These are phyloP conservation scores for Allophyes oxyacanthae DNA, from an alignment of 2,888 invertebrate genomes.

Conservation along the genomic window DNA sequence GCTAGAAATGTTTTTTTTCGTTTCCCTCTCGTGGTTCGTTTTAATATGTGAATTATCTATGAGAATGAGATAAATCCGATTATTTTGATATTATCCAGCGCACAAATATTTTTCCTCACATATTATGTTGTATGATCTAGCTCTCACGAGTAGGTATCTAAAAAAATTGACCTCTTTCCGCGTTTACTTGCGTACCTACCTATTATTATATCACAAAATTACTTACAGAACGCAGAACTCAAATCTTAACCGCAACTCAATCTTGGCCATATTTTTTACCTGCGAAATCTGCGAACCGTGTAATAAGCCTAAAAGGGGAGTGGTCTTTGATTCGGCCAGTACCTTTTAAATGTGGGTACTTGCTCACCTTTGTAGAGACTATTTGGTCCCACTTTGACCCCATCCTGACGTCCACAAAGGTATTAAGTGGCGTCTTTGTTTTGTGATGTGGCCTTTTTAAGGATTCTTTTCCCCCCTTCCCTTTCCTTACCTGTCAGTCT, in stretches of 20 bases:
- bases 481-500: conserved; percentile 47
- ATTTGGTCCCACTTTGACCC: conserved; percentile 71
- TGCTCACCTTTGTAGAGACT: conserved; percentile 76
- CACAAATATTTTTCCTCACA: too few species aligned
- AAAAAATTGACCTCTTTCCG: too few species aligned
- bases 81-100: too few species aligned
- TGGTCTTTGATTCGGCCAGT: conserved; percentile 75
- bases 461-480: conserved; percentile 8
- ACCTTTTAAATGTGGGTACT: conserved; percentile 76
- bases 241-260: conserved; percentile 17
- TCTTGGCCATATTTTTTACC: conserved; percentile 62
- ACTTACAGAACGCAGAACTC: neutral
- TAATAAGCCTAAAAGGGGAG: conserved; percentile 84
- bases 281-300: conserved; percentile 65
- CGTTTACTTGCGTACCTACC: too few species aligned
- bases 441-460: conserved; percentile 48
- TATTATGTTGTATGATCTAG: too few species aligned
- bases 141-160: too few species aligned
- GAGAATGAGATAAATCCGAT: too few species aligned
- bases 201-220: too few species aligned
- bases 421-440: conserved; percentile 65
- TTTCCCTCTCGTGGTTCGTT: too few species aligned
- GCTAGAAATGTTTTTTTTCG: too few species aligned
- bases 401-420: conserved; percentile 61
- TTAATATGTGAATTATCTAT: too few species aligned